A percentile compares a stretch with the other conserved stretches of the same genome.
Conservation (phyloP, 2,797 vertebrate genomes). For the Anguilla anguilla region DNA sequence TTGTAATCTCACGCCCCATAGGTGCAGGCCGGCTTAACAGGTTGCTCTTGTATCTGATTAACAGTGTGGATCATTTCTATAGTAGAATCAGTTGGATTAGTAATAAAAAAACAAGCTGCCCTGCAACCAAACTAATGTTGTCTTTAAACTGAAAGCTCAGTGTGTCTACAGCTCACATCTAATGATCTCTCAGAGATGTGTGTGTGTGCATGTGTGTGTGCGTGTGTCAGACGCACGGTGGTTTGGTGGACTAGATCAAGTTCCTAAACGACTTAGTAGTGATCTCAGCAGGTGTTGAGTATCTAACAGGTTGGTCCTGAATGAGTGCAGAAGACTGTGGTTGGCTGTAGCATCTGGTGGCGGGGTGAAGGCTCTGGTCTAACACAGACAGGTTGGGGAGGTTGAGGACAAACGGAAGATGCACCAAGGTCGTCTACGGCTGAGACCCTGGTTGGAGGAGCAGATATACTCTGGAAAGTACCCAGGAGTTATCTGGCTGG, state of each 20-base stretch:
- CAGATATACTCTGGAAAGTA: constrained; percentile 77
- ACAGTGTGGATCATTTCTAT: background rate
- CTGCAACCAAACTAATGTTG: background rate
- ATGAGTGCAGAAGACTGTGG: background rate
- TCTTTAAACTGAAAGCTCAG: background rate
- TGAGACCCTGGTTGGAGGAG: constrained; percentile 77
- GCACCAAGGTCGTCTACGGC: constrained; percentile 72
- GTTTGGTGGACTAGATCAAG: background rate
- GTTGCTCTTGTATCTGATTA: constrained; percentile 2
- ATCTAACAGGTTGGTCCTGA: background rate
- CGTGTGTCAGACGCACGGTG: background rate
- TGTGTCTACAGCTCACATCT: background rate
- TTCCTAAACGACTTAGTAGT: background rate
- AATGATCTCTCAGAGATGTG: constrained; percentile 22
- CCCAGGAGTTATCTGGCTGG: constrained; percentile 77
- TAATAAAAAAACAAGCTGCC: background rate
- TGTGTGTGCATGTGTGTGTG: background rate
- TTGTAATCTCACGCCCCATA: background rate
- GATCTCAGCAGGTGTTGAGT: background rate
- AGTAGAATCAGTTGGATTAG: background rate
- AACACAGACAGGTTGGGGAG: background rate
- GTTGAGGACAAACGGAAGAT: constrained; percentile 51
- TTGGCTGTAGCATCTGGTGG: background rate
- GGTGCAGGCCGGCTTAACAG: background rate
- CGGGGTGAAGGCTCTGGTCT: background rate